Evolutionary conservation across 2,797 vertebrate species (phyloP).

Genomic region (Chaetophractus vellerosus): DNA sequence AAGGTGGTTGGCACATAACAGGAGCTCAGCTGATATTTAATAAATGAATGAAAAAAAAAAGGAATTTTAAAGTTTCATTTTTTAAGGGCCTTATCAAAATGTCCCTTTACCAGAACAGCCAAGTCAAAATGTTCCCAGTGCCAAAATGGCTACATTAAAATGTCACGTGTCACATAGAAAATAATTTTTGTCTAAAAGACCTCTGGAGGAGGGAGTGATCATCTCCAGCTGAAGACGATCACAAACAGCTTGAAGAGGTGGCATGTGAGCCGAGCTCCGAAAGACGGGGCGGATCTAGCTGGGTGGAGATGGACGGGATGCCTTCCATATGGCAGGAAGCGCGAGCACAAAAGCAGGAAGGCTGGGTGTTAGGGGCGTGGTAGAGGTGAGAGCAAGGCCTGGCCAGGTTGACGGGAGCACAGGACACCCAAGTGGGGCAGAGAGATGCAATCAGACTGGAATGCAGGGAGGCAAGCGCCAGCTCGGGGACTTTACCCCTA

Average conservation of each 20-base stretch:
- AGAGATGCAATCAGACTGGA: background rate
- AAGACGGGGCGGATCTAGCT: background rate
- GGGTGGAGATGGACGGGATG: background rate
- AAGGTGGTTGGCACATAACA: background rate
- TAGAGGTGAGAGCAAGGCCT: background rate
- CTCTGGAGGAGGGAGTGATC: background rate
- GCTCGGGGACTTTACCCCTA: background rate
- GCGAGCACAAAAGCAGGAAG: background rate
- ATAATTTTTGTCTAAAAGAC: slow-evolving; percentile 57
- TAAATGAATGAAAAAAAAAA: background rate
- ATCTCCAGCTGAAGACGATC: slow-evolving; percentile 52
- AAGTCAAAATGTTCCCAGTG: slow-evolving; percentile 27
- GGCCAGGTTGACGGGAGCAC: background rate
- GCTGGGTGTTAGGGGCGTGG: rapidly evolving
- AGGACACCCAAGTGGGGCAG: background rate
- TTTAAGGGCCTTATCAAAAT: slow-evolving; percentile 9
- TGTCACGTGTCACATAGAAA: slow-evolving; percentile 40
- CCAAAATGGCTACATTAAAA: slow-evolving; percentile 61
- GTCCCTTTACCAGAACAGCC: slow-evolving; percentile 18
- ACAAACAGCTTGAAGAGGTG: background rate
- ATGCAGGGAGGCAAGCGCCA: background rate
- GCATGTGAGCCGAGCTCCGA: background rate
- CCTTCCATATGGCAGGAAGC: slow-evolving; percentile 2
- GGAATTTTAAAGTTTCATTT: background rate
- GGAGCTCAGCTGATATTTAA: background rate